Evolutionary conservation across 2,113 vertebrate species (phyloP).

Genomic region (Falco punctatus): DNA sequence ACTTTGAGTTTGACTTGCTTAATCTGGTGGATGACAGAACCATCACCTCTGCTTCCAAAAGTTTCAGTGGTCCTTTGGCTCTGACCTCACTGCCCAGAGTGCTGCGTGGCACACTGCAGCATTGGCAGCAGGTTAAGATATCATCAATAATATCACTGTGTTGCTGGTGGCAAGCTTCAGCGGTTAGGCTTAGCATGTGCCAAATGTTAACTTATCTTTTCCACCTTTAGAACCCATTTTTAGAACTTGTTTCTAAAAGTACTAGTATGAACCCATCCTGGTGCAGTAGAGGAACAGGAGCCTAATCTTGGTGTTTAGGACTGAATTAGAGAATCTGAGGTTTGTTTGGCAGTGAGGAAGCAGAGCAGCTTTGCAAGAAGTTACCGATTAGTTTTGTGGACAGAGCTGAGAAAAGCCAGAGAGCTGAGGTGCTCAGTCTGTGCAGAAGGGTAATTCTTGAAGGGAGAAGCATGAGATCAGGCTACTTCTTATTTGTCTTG

Average conservation of each 20-base stretch:
- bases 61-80: background rate
- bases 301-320: background rate
- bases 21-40: background rate
- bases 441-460: background rate
- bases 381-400: background rate
- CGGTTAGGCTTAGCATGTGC: background rate
- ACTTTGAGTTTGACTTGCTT: background rate
- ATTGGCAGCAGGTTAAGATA: background rate
- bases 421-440: background rate
- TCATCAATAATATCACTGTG: background rate
- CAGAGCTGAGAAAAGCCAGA: background rate
- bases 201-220: background rate
- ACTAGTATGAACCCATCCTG: background rate
- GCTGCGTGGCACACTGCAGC: background rate
- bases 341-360: background rate
- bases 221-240: background rate
- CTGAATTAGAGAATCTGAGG: background rate
- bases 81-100: background rate
- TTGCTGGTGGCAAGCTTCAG: background rate
- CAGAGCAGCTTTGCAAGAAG: background rate
- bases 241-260: background rate
- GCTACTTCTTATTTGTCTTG: background rate
- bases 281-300: background rate
- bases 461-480: background rate
- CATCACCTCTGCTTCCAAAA: background rate